Base-by-base conservation (phyloP, 2,113 vertebrate genomes). In the Delphinus delphis region DNA sequence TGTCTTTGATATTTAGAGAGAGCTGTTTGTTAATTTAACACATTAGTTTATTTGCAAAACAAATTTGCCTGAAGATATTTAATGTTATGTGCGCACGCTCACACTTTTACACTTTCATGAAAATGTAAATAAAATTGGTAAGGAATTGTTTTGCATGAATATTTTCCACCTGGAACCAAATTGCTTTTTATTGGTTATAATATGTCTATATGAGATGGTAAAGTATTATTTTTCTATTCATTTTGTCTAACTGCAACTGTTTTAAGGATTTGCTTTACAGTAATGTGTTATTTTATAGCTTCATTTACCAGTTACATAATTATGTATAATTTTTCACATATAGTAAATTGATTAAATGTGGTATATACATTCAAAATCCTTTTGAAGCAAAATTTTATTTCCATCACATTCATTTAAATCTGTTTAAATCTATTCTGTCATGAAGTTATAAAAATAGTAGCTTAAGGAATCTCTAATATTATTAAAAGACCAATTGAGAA, bases 401-500 rank as follows among this genome's bases (percentile, higher is more conserved):
- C 25, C 31, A 79, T 38, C 95, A 5, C 15, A 93, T 28, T 94
- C 7, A 79, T 93, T 91, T 88, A 85, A 82, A 53, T 92, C 6
- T 77, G 73, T 93, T 91, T 88, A 85, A 82, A 31, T 92, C 6
- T 77, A 23, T 95, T 86, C 33, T 87, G 6, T 92, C 93, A 58
- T 94, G 58, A 88, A 68, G 17, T 62, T 93, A 28, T 55, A 90
- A 95, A 97, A 98, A 96, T 83, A 88, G 80, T 79, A 97, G 71
- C 67, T 81, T 89, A 92, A 74, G 47, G 90, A 65, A 77, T 81
- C 83, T 95, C 98, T 94, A 88, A 96, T 97, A 71, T 96, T 97
- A 79, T 97, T 97, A 96, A 97, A 47, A 96, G 28, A 93, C 2
- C 38, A 95, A 60, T 82, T 80, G 83, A 96, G 70, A 97, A 92